Evolutionary conservation across 2,113 vertebrate species (phyloP).

Genomic region (Syrmaticus mikado): DNA sequence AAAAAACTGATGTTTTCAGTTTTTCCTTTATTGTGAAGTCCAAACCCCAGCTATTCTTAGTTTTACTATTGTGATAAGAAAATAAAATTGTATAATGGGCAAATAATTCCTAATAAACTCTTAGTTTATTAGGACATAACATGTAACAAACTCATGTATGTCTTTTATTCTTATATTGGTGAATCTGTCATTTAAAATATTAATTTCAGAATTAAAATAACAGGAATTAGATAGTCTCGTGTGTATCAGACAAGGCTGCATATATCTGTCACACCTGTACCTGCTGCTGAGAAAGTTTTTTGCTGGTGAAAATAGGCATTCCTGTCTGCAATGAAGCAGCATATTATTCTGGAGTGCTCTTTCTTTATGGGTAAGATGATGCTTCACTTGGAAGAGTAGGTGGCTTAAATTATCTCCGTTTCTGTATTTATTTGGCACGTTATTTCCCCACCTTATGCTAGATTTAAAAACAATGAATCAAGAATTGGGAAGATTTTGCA

Average conservation of each 20-base stretch:
- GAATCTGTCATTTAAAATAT: background rate
- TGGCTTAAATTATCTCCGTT: background rate
- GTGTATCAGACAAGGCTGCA: background rate
- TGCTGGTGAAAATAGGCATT: background rate
- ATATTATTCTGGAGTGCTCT: background rate
- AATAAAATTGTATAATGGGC: background rate
- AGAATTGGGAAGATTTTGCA: background rate
- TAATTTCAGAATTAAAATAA: background rate
- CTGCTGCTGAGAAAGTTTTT: background rate
- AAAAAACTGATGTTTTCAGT: background rate
- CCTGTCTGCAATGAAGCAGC: accelerated
- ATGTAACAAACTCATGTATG: background rate
- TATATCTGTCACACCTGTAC: background rate
- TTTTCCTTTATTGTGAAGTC: background rate
- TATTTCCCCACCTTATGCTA: background rate
- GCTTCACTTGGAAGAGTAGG: background rate
- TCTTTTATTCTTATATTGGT: background rate
- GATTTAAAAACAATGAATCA: background rate
- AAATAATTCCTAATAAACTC: background rate
- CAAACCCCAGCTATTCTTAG: background rate
- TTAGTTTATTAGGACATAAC: background rate
- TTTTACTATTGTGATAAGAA: background rate
- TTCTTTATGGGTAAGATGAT: background rate
- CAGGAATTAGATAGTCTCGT: background rate
- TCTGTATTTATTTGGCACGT: background rate